Evolutionary conservation across 1,140 invertebrate species (phyloP), one percentile per base, ranked within the genome.

Genomic region (Linepithema humile): DNA sequence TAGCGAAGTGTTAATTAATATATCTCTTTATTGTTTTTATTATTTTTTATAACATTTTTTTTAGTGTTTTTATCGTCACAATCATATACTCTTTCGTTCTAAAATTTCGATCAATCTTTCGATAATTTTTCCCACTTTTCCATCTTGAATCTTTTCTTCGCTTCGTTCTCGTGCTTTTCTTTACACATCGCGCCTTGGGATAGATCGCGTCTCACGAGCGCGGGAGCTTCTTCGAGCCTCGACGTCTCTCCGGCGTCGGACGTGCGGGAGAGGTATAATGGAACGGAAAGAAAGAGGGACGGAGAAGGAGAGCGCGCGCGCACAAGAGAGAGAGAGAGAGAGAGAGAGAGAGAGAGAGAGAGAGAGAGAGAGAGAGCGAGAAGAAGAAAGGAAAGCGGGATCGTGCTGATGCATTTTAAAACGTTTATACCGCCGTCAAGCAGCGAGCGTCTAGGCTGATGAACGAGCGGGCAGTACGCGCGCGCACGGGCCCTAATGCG

Each of bases 391-490:
- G 82, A 65, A 85, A 85, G 59, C 69, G 10, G 83, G 85, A 86
- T 85, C 83, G 64, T 78, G 83, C 85, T 87, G 77, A 87, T 85
- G 83, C 83, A 87, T 87, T 87, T 85, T 86, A 86, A 86, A 86
- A 72, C 74, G 85, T 72, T 84, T 85, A 62, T 80, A 69, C 48
- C 45, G 83, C 83, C 77, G 40, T 80, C 69, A 57, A 72, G 75
- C 78, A 65, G 62, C 67, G 67, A 87, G 59, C 75, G 83, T 50
- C 75, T 59, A 82, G 60, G 69, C 82, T 87, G 83, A 87, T 82
- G 85, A 74, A 87, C 75, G 85, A 80, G 83, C 85, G 75, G 59
- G 69, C 70, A 64, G 83, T 80, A 69, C 64, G 62, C 48, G 75
- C 64, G 75, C 75, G 50, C 75, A 74, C 59, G 57, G 53, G 55